These are phyloP conservation scores for Montipora capricornis DNA, from an alignment of 64 coral and sea anemone species.

Conservation along the genomic window DNA sequence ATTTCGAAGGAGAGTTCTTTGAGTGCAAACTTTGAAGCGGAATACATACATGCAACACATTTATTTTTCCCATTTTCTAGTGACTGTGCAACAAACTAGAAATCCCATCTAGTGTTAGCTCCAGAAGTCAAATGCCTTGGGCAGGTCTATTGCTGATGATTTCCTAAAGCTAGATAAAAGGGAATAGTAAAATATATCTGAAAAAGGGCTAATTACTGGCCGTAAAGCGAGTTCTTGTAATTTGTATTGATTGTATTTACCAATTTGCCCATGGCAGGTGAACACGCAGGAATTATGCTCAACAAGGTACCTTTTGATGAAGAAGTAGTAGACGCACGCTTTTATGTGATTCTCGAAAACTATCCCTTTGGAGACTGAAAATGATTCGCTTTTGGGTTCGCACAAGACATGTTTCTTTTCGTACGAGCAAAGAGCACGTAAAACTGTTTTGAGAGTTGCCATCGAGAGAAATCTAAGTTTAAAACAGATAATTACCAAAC, in stretches of 20 bases:
- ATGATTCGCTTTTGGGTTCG: too few relatives aligned
- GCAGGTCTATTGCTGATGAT: constrained; percentile 7
- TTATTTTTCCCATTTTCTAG: neutral
- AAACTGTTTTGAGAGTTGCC: too few relatives aligned
- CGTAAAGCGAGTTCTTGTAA: neutral
- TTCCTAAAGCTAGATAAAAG: constrained; percentile 51
- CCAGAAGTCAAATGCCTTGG: neutral
- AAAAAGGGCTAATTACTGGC: neutral
- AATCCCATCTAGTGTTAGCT: neutral
- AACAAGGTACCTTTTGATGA: too few relatives aligned
- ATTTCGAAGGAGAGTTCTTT: neutral
- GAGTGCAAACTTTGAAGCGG: neutral
- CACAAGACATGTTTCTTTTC: too few relatives aligned
- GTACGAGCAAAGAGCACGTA: too few relatives aligned
- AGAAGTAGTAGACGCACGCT: too few relatives aligned
- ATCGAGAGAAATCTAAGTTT: too few relatives aligned
- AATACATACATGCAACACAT: neutral
- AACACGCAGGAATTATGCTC: constrained; percentile 31
- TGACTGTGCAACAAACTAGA: neutral
- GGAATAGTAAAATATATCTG: constrained; percentile 27
- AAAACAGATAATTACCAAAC: too few relatives aligned
- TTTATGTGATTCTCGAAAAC: too few relatives aligned
- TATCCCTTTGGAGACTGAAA: too few relatives aligned
- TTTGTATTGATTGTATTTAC: neutral
- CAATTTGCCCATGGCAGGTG: constrained; percentile 22